phyloP scores from a whole-genome alignment of 1,140 invertebrate genomes.

The Zeugodacus cucurbitae region DNA sequence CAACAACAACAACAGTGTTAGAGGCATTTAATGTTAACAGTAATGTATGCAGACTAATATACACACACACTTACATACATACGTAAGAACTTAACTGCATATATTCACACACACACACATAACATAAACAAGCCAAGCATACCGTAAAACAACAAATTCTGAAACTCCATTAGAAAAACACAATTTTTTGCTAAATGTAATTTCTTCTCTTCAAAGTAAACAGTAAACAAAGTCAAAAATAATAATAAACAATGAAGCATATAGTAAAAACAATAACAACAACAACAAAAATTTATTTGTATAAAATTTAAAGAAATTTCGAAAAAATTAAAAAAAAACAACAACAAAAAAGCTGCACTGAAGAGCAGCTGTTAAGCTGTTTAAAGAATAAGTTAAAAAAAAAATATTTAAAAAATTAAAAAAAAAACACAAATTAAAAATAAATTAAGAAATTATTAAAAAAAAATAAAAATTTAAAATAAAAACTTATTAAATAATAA shows the following conservation, averaged over 20 bases:
- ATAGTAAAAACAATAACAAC: background rate
- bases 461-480: background rate
- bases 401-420: background rate
- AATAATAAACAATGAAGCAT: background rate
- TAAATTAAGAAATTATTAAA: background rate
- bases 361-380: background rate
- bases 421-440: background rate
- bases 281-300: background rate
- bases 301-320: background rate
- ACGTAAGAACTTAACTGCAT: background rate
- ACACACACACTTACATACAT: background rate
- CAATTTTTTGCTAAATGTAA: slow-evolving; percentile 19
- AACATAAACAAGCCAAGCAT: slow-evolving; percentile 6
- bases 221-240: background rate
- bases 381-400: background rate
- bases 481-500: background rate
- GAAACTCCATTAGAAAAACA: background rate
- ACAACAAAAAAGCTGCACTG: background rate
- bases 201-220: slow-evolving; percentile 4
- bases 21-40: background rate
- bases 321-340: background rate
- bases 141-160: background rate
- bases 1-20: background rate
- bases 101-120: background rate
- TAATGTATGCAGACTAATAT: background rate